Conservation (phyloP, 2,888 invertebrate genomes). For the Graphium colonna region DNA sequence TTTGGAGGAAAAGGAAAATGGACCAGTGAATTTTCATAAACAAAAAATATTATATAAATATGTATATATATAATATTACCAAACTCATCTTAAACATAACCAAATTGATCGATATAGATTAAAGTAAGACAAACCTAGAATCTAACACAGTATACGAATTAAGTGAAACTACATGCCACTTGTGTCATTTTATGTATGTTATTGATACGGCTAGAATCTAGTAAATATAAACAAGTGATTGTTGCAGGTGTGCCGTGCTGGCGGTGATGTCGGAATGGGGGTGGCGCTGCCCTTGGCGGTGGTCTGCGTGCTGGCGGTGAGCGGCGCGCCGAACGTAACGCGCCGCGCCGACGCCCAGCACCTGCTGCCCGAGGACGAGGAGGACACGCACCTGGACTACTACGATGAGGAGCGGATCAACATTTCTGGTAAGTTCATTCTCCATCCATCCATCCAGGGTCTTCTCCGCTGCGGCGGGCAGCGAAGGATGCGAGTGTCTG, state of each 20-base stretch:
- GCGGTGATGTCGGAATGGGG: slow-evolving; percentile 77
- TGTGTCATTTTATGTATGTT: background rate
- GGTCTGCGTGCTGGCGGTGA: slow-evolving; percentile 64
- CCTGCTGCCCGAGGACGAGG: slow-evolving; percentile 48
- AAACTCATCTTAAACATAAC: no score
- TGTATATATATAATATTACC: no score
- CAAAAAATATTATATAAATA: no score
- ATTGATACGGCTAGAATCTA: no score
- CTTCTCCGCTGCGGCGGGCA: no score
- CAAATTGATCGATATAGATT: background rate
- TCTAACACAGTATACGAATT: background rate
- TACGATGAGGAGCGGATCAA: slow-evolving; percentile 72
- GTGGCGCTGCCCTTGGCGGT: slow-evolving; percentile 67
- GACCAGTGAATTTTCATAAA: no score
- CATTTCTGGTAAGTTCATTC: slow-evolving; percentile 57
- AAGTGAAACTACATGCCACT: background rate
- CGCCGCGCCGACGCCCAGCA: slow-evolving; percentile 43
- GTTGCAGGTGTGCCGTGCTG: slow-evolving; percentile 32
- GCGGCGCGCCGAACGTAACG: slow-evolving; percentile 60
- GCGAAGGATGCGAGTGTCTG: no score
- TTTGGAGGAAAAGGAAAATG: no score
- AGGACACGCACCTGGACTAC: slow-evolving; percentile 49
- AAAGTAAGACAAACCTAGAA: background rate
- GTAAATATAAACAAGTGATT: no score
- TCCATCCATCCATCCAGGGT: no score